Percentiles rank a stretch among this genome's conserved stretches.
phyloP scores from a whole-genome alignment of 1,140 invertebrate species.

The Drosophila orena region DNA sequence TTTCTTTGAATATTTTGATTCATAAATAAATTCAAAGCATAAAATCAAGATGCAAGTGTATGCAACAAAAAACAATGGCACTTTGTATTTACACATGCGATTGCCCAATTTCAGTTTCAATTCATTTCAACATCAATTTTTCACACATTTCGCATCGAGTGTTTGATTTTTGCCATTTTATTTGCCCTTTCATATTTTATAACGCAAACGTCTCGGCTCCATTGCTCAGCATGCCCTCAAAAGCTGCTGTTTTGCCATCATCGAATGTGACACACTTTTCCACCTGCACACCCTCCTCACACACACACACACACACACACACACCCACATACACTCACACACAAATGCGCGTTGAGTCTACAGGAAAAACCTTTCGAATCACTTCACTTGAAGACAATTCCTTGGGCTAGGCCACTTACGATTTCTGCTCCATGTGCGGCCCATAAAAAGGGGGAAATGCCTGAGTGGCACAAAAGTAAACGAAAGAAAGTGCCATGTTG shows the following conservation, averaged over 20 bases:
- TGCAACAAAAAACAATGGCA: conserved; percentile 19
- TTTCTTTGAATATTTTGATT: too few species aligned
- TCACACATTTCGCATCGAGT: conserved; percentile 42
- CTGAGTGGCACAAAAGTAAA: conserved; percentile 29
- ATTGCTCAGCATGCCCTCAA: conserved; percentile 9
- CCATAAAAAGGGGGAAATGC: conserved; percentile 33
- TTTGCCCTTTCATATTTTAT: conserved; percentile 51
- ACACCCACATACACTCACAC: too few species aligned
- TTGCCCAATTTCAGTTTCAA: conserved; percentile 43
- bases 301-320: too few species aligned
- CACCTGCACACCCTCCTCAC: background rate
- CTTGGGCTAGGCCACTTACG: conserved; percentile 46
- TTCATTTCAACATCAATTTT: conserved; percentile 53
- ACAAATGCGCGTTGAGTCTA: conserved; percentile 3
- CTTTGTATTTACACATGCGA: conserved; percentile 36
- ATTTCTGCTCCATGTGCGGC: conserved; percentile 40
- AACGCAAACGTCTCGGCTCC: conserved; percentile 43
- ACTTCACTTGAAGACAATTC: conserved; percentile 42
- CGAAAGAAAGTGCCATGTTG: conserved; percentile 75
- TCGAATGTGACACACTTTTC: conserved; percentile 46
- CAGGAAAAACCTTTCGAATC: conserved; percentile 34
- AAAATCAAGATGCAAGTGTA: conserved; percentile 21
- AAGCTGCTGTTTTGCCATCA: conserved; percentile 25
- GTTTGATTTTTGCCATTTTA: conserved; percentile 49
- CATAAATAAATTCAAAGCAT: background rate